Conservation (phyloP, 2,797 vertebrate genomes). For the Nasua narica region DNA sequence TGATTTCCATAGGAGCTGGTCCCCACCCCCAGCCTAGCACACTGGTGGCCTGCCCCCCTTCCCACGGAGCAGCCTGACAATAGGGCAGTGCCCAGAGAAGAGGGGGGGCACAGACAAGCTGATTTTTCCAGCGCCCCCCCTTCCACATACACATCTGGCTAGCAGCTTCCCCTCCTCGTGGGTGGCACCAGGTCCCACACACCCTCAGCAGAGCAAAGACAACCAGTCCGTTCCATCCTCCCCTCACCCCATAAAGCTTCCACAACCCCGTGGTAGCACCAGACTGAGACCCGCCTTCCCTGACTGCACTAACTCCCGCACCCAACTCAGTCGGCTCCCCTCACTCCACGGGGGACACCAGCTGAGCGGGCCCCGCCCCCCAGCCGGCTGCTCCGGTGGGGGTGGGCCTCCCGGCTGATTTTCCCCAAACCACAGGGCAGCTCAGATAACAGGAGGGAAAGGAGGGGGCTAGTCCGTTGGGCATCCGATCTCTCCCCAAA, state of each 20-base stretch:
- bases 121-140: background rate
- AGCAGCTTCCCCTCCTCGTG: conserved; percentile 74
- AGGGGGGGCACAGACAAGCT: background rate
- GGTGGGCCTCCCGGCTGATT: conserved; percentile 50
- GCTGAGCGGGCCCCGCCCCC: conserved; percentile 60
- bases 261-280: background rate
- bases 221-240: background rate
- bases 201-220: conserved; percentile 49
- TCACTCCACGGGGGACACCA: conserved; percentile 35
- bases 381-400: background rate
- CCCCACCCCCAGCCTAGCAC: background rate
- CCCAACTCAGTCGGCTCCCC: background rate
- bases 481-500: conserved; percentile 76
- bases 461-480: conserved; percentile 62
- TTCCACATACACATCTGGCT: conserved; percentile 73
- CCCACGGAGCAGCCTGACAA: background rate
- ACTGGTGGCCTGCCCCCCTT: background rate
- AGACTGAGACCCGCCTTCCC: background rate
- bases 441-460: conserved; percentile 71
- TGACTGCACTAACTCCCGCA: background rate
- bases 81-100: background rate
- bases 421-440: conserved; percentile 72
- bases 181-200: conserved; percentile 73
- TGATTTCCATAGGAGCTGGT: background rate
- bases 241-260: background rate